phyloP scores from a whole-genome alignment of 2,113 vertebrate species.

The Typhlomys cinereus region DNA sequence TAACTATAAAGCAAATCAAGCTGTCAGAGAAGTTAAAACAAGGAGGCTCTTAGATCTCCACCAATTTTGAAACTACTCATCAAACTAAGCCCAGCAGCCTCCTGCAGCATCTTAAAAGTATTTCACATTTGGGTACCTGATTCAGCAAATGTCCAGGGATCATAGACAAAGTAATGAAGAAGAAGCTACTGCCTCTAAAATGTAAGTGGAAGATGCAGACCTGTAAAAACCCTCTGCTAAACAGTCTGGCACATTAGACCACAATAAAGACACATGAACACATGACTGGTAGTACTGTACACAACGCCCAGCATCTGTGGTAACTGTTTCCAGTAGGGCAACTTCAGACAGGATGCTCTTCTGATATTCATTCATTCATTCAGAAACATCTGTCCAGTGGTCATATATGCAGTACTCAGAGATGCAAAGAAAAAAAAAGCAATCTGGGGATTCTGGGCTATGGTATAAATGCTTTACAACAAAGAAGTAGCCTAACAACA shows the following conservation, averaged over 20 bases:
- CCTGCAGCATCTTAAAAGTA: not conserved
- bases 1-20: constrained; percentile 39
- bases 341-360: not conserved
- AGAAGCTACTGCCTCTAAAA: constrained; percentile 2
- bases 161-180: not conserved
- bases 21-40: constrained; percentile 52
- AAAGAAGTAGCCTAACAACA: not conserved
- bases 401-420: not conserved
- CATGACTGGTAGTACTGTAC: not conserved
- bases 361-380: not conserved
- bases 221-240: not conserved
- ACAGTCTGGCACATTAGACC: not conserved
- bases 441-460: not conserved
- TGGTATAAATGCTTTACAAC: not conserved
- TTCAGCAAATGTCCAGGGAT: not conserved
- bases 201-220: not conserved
- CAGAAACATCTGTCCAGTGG: not conserved
- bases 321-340: not conserved
- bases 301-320: not conserved
- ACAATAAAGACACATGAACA: not conserved
- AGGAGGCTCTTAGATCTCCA: constrained; percentile 5
- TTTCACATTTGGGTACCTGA: not conserved
- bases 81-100: not conserved
- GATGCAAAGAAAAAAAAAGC: not conserved
- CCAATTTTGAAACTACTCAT: constrained; percentile 32